Percentiles rank a stretch among this genome's conserved stretches.
Conservation (phyloP, 2,888 invertebrate species). For the Leucozona laternaria region DNA sequence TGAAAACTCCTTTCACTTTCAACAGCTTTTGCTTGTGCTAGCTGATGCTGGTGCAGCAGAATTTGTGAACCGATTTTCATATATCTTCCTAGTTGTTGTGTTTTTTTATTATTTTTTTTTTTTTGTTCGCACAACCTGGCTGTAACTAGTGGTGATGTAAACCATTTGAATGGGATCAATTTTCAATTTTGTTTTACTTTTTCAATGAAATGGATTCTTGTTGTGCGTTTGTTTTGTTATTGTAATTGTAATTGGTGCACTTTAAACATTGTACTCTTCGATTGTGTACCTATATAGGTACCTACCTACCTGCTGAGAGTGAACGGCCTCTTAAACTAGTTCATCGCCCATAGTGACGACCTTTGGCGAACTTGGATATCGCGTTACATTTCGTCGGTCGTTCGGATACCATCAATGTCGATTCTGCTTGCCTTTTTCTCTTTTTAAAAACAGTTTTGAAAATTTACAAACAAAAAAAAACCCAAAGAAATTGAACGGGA, state of each 20-base stretch:
- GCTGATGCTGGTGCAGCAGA: conserved; percentile 55
- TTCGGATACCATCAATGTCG: conserved; percentile 13
- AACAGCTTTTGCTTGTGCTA: conserved; percentile 45
- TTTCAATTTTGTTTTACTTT: conserved; percentile 75
- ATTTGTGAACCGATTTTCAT: conserved; percentile 66
- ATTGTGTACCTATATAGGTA: conserved; percentile 20
- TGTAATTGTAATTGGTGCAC: conserved; percentile 54
- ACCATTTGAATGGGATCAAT: conserved; percentile 77
- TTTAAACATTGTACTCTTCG: conserved; percentile 57
- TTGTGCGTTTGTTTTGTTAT: conserved; percentile 44
- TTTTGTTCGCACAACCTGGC: neutral
- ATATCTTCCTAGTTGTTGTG: conserved; percentile 56
- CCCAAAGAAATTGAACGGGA: neutral
- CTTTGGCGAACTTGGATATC: conserved; percentile 67
- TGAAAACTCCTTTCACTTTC: conserved; percentile 78
- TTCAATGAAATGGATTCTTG: conserved; percentile 74
- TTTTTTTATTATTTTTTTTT: neutral
- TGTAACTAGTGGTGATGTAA: conserved; percentile 74
- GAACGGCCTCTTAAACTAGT: conserved; percentile 75
- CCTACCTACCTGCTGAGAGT: conserved; percentile 2
- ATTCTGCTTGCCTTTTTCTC: neutral
- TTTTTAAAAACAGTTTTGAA: neutral
- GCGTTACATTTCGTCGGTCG: conserved; percentile 53
- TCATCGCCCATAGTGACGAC: conserved; percentile 78
- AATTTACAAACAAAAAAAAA: neutral